These are phyloP conservation scores for Phasianus colchicus DNA, from an alignment of 2,113 vertebrate species.

Conservation along the genomic window DNA sequence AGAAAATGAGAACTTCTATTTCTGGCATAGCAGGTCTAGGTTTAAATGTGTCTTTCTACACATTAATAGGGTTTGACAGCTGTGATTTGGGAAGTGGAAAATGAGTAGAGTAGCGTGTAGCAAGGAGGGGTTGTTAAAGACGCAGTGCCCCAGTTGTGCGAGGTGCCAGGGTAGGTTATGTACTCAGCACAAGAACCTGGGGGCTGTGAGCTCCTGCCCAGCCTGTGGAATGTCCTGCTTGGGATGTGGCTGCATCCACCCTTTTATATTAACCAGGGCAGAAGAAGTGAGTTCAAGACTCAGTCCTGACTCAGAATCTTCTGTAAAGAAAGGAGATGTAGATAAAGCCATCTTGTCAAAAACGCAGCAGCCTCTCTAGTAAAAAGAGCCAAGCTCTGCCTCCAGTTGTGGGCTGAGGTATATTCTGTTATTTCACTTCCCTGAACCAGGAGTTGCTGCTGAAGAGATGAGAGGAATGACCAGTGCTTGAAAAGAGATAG, in stretches of 20 bases:
- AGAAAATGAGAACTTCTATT: constrained; percentile 73
- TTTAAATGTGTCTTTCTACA: constrained; percentile 17
- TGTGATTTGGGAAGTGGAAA: constrained; percentile 41
- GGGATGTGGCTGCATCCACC: neutral
- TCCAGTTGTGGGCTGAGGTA: neutral
- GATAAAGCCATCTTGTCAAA: neutral
- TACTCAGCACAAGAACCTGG: neutral
- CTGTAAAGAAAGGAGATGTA: neutral
- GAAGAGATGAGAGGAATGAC: rapidly evolving
- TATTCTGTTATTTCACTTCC: neutral
- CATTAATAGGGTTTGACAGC: constrained; percentile 45
- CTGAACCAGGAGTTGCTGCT: neutral
- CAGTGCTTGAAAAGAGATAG: neutral
- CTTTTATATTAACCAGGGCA: neutral
- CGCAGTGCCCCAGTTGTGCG: rapidly evolving
- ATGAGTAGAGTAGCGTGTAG: constrained; percentile 25
- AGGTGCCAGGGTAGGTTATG: neutral
- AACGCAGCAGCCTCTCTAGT: neutral
- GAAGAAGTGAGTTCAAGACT: neutral
- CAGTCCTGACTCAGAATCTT: neutral
- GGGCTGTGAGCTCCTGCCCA: neutral
- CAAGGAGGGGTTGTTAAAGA: neutral
- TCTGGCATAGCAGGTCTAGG: constrained; percentile 56
- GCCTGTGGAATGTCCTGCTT: neutral
- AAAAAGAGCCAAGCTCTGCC: neutral